Evolutionary conservation across 2,888 invertebrate species (phyloP), one percentile per base, ranked within the genome.

Genomic region (Oasisia sp.): DNA sequence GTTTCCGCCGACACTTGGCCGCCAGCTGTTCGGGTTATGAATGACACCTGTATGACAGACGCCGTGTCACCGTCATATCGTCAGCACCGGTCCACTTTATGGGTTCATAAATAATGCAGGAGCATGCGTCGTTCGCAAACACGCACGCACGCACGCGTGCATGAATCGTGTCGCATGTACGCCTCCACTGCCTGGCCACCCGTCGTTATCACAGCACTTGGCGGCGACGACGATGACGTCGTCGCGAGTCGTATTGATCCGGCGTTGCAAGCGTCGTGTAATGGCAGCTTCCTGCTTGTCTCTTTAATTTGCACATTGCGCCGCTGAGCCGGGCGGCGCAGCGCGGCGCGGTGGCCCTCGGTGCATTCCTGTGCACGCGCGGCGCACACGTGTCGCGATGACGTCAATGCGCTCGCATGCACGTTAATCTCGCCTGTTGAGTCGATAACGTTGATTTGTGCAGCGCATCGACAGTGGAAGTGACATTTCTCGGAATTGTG

Each of bases 381-480:
- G 27, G n/a, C n/a, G 27, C 74, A n/a, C n/a, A n/a, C 74, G 27
- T 74, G n/a, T 74, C n/a, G 1, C n/a, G 74, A 74, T 74, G 74
- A 74, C 74, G 74, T 74, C 74, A 74, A 74, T 74, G 19, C 5
- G 74, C 74, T 74, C 74, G 14, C 74, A 74, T 74, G 4, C 74
- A 19, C n/a, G 74, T 74, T 74, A 74, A 74, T 74, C 74, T 74
- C 27, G 74, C 74, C 74, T 74, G 50, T 50, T 50, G 74, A 74
- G 74, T 74, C 74, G 74, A 74, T 74, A 74, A 74, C 74, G 74
- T 74, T 74, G 74, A 74, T 74, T 74, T 74, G 74, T 74, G 74
- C 74, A 74, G 5, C n/a, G 74, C 74, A 74, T 74, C n/a, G 74
- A 74, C 74, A 27, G 74, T 74, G 19, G 74, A 7, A 74, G 27